These are phyloP conservation scores for Drosophila kambysellisi DNA, from an alignment of 2,888 invertebrate genomes.

Conservation along the genomic window DNA sequence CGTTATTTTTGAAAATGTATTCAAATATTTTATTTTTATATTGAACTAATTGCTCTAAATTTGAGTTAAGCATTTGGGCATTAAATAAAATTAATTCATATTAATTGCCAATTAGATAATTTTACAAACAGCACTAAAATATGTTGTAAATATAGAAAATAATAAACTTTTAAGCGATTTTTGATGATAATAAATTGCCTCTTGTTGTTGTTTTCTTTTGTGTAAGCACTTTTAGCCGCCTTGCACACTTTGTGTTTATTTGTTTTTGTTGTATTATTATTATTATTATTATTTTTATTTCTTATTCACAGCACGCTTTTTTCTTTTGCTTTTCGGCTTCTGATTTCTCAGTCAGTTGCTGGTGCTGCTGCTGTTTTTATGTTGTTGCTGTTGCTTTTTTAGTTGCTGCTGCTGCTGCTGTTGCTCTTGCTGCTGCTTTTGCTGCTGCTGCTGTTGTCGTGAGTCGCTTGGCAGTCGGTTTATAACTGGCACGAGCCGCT, in stretches of 20 bases:
- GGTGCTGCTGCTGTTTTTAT: conserved; percentile 49
- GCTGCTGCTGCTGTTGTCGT: conserved; percentile 68
- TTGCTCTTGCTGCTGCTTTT: conserved; percentile 35
- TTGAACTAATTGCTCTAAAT: not conserved
- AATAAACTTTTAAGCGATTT: conserved; percentile 26
- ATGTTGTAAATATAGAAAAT: not conserved
- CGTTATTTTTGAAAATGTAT: not conserved
- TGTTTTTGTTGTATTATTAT: conserved; percentile 18
- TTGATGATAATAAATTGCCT: conserved; percentile 38
- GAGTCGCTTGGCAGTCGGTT: conserved; percentile 84
- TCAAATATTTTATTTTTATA: not conserved
- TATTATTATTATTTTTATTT: conserved; percentile 36
- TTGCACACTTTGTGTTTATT: conserved; percentile 39
- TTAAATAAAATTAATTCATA: conserved; percentile 7
- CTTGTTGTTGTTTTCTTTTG: conserved; percentile 31
- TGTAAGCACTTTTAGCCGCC: conserved; percentile 47
- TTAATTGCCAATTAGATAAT: conserved; percentile 1
- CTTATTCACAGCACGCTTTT: conserved; percentile 35
- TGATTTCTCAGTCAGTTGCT: conserved; percentile 47
- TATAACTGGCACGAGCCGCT: conserved; percentile 84
- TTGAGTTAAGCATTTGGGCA: not conserved
- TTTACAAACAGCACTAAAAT: not conserved
- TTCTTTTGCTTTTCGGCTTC: conserved; percentile 58
- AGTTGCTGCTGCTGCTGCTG: conserved; percentile 40
- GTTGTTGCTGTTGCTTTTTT: conserved; percentile 45